phyloP scores from a whole-genome alignment of 1,140 invertebrate species.

The Calliopsis andreniformis region DNA sequence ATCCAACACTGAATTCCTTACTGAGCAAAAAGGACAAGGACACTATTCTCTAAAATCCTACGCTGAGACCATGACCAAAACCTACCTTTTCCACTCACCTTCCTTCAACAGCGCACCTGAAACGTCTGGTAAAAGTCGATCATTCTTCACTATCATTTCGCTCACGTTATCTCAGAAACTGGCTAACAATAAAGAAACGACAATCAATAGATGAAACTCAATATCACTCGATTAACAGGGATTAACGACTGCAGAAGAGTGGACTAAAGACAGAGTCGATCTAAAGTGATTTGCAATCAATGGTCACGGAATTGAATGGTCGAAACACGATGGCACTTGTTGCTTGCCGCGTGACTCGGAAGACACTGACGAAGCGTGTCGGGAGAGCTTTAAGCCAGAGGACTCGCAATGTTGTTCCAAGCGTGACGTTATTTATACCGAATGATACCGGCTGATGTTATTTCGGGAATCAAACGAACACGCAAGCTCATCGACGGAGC shows the following conservation, averaged over 20 bases:
- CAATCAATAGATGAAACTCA: background rate
- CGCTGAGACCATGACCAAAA: too few relatives aligned
- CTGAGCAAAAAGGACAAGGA: too few relatives aligned
- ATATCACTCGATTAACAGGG: background rate
- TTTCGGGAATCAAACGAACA: constrained; percentile 47
- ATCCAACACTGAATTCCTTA: too few relatives aligned
- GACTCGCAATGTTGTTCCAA: constrained; percentile 20
- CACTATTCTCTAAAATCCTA: too few relatives aligned
- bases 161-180: too few relatives aligned
- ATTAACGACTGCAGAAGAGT: background rate
- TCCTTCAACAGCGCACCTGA: constrained; percentile 55
- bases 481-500: constrained; percentile 37
- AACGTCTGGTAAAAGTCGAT: constrained; percentile 42
- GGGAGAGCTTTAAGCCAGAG: constrained; percentile 16
- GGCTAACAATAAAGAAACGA: too few relatives aligned
- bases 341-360: constrained; percentile 50
- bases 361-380: constrained; percentile 52
- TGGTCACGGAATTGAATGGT: constrained; percentile 17
- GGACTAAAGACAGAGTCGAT: background rate
- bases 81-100: constrained; percentile 39
- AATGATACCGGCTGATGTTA: constrained; percentile 51
- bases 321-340: constrained; percentile 49
- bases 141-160: constrained; percentile 24
- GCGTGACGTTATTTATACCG: constrained; percentile 58
- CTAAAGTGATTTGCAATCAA: constrained; percentile 22